Base-by-base conservation (phyloP, 2,797 vertebrate species). In the Lindbergichthys nudifrons region DNA sequence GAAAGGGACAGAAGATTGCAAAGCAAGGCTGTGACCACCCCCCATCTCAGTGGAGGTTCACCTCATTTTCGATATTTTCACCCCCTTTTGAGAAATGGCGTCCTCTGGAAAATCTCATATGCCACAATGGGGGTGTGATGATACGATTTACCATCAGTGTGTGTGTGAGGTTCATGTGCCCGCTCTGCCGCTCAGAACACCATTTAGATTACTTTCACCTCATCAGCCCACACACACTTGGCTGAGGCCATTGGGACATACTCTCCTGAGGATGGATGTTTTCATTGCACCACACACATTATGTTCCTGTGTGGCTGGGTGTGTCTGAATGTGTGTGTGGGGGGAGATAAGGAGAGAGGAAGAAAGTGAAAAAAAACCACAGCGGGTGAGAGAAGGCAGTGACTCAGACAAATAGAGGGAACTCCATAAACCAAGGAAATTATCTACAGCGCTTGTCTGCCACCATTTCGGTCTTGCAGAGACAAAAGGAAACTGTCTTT, bases 121-220 rank as follows among this genome's bases (percentile, higher is more conserved):
- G 79, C 82, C 73, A 61, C 79, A 59, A 62, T 73, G 73, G 61
- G 51, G 74, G 65, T 79, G 81, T 73, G 83, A 87, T 72, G 89
- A 86, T 87, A 78, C 43, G 68, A 77, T 89, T 86, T 86, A 52
- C 77, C 21, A 26, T 32, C 48, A 66, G 79, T 66, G 75, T 70
- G 57, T 63, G 3, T 75, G 70, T 56, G 51, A 23, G 47, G 66
- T 77, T 67, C 13, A 26, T 50, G 62, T 65, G 46, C 66, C 61
- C 45, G 81, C 72, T 81, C 62, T 61, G 32, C 73, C 15, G 43
- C 77, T 84, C 59, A 75, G 79, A 80, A 80, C 88, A 83, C 83
- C 86, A 87, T 90, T 91, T 89, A 92, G 90, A 93, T 92, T 92
- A 87, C 90, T 91, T 91, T 93, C 89, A 92, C 92, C 90, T 89